Evolutionary conservation across 2,888 invertebrate species (phyloP).

Genomic region (Dolichomitus sp.): DNA sequence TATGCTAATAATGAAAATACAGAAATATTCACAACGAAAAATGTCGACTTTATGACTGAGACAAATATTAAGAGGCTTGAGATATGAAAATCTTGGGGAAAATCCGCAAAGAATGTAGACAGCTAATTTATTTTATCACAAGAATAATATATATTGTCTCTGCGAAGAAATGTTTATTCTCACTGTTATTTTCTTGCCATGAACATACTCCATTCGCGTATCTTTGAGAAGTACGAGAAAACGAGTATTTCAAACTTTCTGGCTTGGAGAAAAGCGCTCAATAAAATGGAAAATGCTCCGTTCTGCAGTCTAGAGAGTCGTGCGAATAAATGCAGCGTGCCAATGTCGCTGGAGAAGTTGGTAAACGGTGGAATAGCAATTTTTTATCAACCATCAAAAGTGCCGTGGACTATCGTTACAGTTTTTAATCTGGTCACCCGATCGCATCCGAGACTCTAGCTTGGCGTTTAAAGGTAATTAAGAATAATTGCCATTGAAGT

Average conservation of each 20-base stretch:
- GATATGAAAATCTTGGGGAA: neutral
- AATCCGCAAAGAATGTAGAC: neutral
- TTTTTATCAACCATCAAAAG: slow-evolving; percentile 25
- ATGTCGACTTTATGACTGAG: neutral
- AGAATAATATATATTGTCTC: neutral
- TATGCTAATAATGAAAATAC: neutral
- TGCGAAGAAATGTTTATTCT: neutral
- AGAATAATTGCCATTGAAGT: slow-evolving; percentile 9
- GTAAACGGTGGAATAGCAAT: neutral
- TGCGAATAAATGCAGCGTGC: neutral
- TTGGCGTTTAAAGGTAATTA: slow-evolving; percentile 13
- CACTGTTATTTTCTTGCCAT: neutral
- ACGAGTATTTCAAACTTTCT: neutral
- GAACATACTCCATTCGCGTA: neutral
- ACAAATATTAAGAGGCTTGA: neutral
- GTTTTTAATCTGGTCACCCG: slow-evolving; percentile 12
- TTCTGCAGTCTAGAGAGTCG: neutral
- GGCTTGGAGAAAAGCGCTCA: neutral
- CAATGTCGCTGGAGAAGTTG: neutral
- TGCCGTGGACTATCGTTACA: neutral
- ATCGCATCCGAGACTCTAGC: neutral
- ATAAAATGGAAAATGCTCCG: neutral
- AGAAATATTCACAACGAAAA: neutral
- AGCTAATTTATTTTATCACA: neutral
- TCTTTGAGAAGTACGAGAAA: neutral